Conservation (phyloP, 2,888 invertebrate species). For the Heliconius cydno region DNA sequence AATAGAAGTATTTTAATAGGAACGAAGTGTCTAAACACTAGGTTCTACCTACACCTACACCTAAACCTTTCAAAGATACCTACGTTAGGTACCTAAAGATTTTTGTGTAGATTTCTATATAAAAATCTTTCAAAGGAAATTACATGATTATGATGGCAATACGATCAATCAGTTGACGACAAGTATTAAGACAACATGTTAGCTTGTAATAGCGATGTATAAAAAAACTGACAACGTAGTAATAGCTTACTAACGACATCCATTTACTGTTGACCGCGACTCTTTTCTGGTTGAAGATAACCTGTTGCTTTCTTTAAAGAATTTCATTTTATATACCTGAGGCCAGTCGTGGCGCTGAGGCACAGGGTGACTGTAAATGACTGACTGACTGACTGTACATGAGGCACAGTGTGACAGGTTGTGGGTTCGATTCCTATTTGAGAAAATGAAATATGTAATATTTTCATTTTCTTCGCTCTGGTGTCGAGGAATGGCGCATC, state of each 20-base stretch:
- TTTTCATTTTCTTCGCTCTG: too few species aligned
- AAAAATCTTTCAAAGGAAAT: neutral
- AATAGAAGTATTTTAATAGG: too few species aligned
- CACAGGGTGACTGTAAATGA: too few species aligned
- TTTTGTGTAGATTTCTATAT: neutral
- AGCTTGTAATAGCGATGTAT: conserved; percentile 14
- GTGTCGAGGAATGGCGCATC: too few species aligned
- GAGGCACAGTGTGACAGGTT: too few species aligned
- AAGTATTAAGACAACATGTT: neutral
- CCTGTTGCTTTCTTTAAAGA: conserved; percentile 45
- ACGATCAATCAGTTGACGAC: neutral
- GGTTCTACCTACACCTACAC: too few species aligned
- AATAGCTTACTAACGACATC: conserved; percentile 20
- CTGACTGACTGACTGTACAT: too few species aligned
- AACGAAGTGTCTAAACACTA: too few species aligned
- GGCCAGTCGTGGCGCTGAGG: too few species aligned
- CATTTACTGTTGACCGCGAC: conserved; percentile 15
- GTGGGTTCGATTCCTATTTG: too few species aligned
- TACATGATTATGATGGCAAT: neutral
- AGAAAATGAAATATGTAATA: too few species aligned
- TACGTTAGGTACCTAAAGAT: neutral
- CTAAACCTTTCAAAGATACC: too few species aligned
- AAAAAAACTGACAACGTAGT: conserved; percentile 21
- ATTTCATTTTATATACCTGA: conserved; percentile 3
- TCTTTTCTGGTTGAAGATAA: conserved; percentile 25